Evolutionary conservation across 2,888 invertebrate genomes (phyloP).

Genomic region (Biston betularia): DNA sequence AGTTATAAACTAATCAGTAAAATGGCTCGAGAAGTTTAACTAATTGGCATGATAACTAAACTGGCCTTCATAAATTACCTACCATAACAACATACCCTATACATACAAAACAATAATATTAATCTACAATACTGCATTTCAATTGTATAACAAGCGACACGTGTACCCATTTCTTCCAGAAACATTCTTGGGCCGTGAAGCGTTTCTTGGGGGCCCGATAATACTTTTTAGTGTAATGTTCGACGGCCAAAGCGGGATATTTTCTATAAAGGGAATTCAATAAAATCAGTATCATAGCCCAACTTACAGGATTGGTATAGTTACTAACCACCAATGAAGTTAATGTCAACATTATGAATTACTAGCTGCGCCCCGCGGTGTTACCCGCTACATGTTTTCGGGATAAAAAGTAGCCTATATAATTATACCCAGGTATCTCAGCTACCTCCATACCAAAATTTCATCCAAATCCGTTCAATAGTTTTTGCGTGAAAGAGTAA

Average conservation of each 20-base stretch:
- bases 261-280: constrained; percentile 57
- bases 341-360: no score
- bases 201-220: constrained; percentile 70
- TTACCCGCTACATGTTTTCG: no score
- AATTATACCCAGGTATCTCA: no score
- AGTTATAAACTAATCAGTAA: background rate
- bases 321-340: background rate
- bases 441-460: no score
- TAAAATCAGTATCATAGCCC: constrained; percentile 3
- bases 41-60: no score
- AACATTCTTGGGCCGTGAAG: constrained; percentile 74
- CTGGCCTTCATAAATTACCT: no score
- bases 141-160: background rate
- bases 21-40: background rate
- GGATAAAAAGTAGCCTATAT: no score
- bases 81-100: no score
- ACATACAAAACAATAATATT: no score
- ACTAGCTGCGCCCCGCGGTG: no score
- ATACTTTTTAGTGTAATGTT: constrained; percentile 70
- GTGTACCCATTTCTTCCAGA: constrained; percentile 81
- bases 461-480: no score
- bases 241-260: constrained; percentile 63
- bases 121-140: background rate
- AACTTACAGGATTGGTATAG: background rate
- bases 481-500: no score